Percentiles rank a stretch among this genome's conserved stretches.
Conservation (phyloP, 1,140 invertebrate genomes). For the Meloidogyne floridensis region DNA sequence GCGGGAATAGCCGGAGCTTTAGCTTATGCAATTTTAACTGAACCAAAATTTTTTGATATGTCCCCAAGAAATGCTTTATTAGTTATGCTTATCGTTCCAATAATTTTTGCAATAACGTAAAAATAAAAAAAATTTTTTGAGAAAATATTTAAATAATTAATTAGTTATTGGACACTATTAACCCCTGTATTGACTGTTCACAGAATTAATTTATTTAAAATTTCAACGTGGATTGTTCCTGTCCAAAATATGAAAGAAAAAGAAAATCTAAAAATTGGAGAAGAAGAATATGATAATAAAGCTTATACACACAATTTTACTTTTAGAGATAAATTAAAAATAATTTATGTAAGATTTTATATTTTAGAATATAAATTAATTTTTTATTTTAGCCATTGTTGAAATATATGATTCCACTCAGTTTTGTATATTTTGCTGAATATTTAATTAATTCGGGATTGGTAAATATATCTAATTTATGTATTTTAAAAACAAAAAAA, state of each 20-base stretch:
- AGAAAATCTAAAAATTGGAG: neutral
- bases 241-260: slow-evolving; percentile 1
- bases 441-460: slow-evolving; percentile 89
- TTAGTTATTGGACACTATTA: slow-evolving; percentile 48
- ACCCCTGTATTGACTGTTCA: slow-evolving; percentile 37
- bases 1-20: slow-evolving; percentile 60
- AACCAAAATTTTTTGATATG: slow-evolving; percentile 44
- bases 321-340: slow-evolving; percentile 22
- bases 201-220: slow-evolving; percentile 25
- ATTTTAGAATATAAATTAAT: neutral
- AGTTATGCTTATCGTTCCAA: slow-evolving; percentile 49
- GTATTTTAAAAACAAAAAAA: too few species aligned
- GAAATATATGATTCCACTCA: slow-evolving; percentile 79
- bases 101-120: slow-evolving; percentile 49
- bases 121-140: neutral
- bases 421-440: slow-evolving; percentile 81
- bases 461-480: slow-evolving; percentile 68
- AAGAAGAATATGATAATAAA: slow-evolving; percentile 11
- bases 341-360: slow-evolving; percentile 23
- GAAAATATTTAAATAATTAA: neutral
- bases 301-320: slow-evolving; percentile 14
- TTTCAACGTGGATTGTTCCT: slow-evolving; percentile 49
- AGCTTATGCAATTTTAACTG: slow-evolving; percentile 46
- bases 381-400: slow-evolving; percentile 68
- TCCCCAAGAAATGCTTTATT: slow-evolving; percentile 41